These are phyloP conservation scores for Limnephilus auricula DNA, from an alignment of 2,888 invertebrate genomes.

Conservation along the genomic window DNA sequence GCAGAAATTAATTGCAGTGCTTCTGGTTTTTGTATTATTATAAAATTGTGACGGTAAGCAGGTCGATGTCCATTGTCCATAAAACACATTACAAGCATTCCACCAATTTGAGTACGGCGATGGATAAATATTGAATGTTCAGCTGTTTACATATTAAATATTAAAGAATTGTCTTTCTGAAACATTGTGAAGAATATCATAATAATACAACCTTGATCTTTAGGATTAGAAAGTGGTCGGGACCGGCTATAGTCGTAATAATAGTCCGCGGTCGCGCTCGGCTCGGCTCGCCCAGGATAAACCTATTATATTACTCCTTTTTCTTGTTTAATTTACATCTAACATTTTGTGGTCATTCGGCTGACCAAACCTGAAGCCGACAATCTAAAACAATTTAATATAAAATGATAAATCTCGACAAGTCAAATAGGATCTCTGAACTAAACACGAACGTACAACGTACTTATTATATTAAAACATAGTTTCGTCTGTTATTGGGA, in stretches of 20 bases:
- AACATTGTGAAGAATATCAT: neutral
- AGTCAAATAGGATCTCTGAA: neutral
- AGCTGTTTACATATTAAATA: neutral
- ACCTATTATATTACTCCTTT: neutral
- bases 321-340: neutral
- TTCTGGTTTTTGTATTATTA: too few relatives aligned
- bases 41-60: too few relatives aligned
- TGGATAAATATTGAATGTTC: neutral
- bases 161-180: neutral
- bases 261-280: neutral
- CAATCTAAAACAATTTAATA: too few relatives aligned
- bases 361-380: too few relatives aligned
- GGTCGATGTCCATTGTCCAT: too few relatives aligned
- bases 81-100: too few relatives aligned
- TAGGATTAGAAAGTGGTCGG: slow-evolving; percentile 10
- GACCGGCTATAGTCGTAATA: neutral
- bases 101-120: neutral
- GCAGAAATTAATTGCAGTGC: too few relatives aligned
- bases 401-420: neutral
- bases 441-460: too few relatives aligned
- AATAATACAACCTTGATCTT: slow-evolving; percentile 12
- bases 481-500: neutral
- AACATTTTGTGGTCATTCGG: neutral
- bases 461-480: neutral
- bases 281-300: neutral